Evolutionary conservation across 2,888 invertebrate species (phyloP).

Genomic region (Ormyrus nitidulus): DNA sequence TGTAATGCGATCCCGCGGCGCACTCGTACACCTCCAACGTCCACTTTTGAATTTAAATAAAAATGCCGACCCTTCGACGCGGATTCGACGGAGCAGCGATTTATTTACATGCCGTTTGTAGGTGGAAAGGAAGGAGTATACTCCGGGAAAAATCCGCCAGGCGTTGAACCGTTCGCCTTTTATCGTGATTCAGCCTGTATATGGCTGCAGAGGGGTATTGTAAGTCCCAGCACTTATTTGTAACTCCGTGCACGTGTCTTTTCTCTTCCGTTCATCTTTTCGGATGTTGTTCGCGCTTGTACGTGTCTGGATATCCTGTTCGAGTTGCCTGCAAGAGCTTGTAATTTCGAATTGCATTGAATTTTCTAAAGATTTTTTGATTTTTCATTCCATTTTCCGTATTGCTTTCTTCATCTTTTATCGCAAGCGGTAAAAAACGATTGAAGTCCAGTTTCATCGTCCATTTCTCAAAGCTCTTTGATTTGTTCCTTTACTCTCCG

Average conservation of each 20-base stretch:
- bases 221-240: not conserved
- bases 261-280: not conserved
- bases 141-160: not conserved
- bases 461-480: too few relatives aligned
- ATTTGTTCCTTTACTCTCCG: too few relatives aligned
- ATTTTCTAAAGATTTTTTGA: too few relatives aligned
- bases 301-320: too few relatives aligned
- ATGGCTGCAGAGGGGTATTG: not conserved
- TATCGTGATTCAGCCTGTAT: not conserved
- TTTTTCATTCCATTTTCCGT: too few relatives aligned
- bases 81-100: not conserved
- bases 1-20: constrained; percentile 6
- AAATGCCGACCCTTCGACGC: constrained; percentile 64
- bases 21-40: constrained; percentile 11
- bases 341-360: too few relatives aligned
- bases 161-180: too few relatives aligned
- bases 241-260: constrained; percentile 5
- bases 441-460: too few relatives aligned
- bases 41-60: constrained; percentile 64
- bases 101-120: not conserved
- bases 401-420: too few relatives aligned
- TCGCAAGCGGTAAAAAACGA: too few relatives aligned
- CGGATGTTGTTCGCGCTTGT: too few relatives aligned
- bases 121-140: not conserved
- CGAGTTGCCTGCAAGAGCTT: too few relatives aligned